phyloP scores from a whole-genome alignment of 2,113 vertebrate genomes.

The Cygnus atratus region DNA sequence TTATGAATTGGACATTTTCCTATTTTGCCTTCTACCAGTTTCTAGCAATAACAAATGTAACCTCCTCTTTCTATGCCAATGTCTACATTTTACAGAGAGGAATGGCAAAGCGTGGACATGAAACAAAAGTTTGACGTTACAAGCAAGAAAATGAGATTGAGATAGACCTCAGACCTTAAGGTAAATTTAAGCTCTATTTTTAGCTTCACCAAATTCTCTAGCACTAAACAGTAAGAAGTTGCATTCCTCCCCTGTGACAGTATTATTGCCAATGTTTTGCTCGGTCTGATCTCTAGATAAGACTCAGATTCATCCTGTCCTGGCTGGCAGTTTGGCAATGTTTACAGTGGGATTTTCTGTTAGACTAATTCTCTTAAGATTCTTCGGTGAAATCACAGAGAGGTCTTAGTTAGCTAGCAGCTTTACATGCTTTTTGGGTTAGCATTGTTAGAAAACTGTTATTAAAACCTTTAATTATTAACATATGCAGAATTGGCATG shows the following conservation, averaged over 20 bases:
- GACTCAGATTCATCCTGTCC: not conserved
- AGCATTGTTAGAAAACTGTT: conserved; percentile 1
- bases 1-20: not conserved
- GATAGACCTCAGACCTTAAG: not conserved
- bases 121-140: not conserved
- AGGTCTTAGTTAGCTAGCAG: not conserved
- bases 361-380: not conserved
- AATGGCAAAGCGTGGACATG: not conserved
- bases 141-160: not conserved
- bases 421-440: not conserved
- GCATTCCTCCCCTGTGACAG: not conserved
- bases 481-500: not conserved
- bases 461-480: conserved; percentile 36
- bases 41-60: not conserved
- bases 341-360: not conserved
- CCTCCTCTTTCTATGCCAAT: not conserved
- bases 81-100: not conserved
- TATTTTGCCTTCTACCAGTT: not conserved
- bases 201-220: not conserved
- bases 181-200: not conserved
- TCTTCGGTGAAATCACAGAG: not conserved
- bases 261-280: not conserved
- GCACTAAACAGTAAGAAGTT: not conserved
- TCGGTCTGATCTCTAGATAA: not conserved
- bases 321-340: not conserved